A percentile compares a stretch with the other conserved stretches of the same genome.
Conservation (phyloP, 2,113 vertebrate species). For the Phyllostomus hastatus region DNA sequence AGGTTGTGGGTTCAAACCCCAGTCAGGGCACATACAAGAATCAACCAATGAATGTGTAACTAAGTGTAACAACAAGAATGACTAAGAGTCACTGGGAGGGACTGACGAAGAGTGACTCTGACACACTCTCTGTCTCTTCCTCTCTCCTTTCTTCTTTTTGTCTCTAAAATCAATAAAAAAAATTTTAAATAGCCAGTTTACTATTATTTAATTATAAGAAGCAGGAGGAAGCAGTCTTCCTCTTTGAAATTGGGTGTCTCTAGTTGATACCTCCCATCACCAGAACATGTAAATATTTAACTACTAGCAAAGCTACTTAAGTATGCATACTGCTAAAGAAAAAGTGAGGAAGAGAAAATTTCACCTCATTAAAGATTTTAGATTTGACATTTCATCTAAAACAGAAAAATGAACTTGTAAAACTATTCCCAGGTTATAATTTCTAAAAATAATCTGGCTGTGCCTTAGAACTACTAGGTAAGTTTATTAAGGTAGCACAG, state of each 20-base stretch:
- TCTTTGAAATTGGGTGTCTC: constrained; percentile 9
- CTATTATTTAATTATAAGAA: constrained; percentile 28
- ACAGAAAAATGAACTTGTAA: constrained; percentile 31
- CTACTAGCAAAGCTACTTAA: constrained; percentile 1
- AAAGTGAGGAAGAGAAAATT: constrained; percentile 30
- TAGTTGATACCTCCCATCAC: background rate
- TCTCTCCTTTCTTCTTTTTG: no score
- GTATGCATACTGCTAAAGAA: constrained; percentile 13
- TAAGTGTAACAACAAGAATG: no score
- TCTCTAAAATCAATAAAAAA: no score
- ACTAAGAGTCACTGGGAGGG: no score
- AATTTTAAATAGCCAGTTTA: background rate
- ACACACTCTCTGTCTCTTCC: no score
- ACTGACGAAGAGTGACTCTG: no score
- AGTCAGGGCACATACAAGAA: no score
- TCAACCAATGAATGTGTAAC: no score
- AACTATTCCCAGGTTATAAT: constrained; percentile 23
- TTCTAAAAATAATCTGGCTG: constrained; percentile 27
- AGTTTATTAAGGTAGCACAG: background rate
- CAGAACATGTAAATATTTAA: constrained; percentile 5
- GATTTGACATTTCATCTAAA: constrained; percentile 44
- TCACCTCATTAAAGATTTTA: constrained; percentile 46
- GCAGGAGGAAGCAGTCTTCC: background rate
- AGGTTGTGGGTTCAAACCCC: no score
- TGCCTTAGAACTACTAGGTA: background rate